phyloP scores from a whole-genome alignment of 2,113 vertebrate species.

The Sapajus apella region DNA sequence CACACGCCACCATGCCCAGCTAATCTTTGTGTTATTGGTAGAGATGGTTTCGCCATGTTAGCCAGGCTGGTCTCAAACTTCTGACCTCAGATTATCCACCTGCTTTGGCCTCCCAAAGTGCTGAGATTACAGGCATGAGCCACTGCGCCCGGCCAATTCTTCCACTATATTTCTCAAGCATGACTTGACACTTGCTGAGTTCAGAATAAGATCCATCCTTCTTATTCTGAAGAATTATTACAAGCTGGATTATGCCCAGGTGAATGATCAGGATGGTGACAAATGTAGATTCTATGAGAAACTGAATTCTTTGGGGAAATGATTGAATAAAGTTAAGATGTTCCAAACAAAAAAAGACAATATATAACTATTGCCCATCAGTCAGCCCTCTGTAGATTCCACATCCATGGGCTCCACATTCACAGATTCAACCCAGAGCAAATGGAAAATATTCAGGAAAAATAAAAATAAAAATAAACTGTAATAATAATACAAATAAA shows the following conservation, averaged over 20 bases:
- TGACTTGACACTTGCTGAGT: neutral
- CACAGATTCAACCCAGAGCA: neutral
- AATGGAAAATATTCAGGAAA: neutral
- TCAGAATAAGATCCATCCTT: neutral
- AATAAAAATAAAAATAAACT: neutral
- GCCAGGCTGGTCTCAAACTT: too few relatives aligned
- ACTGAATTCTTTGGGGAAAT: neutral
- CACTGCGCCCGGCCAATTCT: too few relatives aligned
- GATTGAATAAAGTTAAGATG: neutral
- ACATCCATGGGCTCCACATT: neutral
- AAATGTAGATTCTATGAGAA: neutral
- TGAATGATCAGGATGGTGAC: neutral
- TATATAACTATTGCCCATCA: neutral
- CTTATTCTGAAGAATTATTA: neutral
- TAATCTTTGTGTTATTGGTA: too few relatives aligned
- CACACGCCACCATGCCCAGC: too few relatives aligned
- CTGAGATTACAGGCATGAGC: too few relatives aligned
- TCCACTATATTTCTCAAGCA: neutral
- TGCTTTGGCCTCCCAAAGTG: too few relatives aligned
- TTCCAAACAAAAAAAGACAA: neutral
- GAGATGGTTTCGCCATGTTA: too few relatives aligned
- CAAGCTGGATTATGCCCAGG: neutral
- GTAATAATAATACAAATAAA: neutral
- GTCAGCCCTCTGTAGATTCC: neutral
- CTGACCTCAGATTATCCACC: too few relatives aligned